Evolutionary conservation across 1,140 invertebrate genomes (phyloP).

Genomic region (Acromyrmex heyeri): DNA sequence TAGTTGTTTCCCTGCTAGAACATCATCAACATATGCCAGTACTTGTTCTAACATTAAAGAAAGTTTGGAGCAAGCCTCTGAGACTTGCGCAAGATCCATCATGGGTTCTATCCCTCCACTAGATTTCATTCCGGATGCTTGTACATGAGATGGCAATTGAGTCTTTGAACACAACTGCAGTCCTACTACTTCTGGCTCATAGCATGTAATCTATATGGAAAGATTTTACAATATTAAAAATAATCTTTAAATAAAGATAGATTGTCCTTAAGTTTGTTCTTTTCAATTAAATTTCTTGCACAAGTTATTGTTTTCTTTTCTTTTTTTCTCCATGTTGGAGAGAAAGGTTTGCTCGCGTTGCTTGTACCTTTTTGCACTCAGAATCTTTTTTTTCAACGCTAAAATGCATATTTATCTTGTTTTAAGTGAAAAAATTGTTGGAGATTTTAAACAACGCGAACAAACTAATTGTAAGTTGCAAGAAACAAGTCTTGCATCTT

Average conservation of each 20-base stretch:
- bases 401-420: no score
- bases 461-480: no score
- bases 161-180: slow-evolving; percentile 93
- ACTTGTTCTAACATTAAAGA: slow-evolving; percentile 93
- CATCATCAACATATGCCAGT: slow-evolving; percentile 95
- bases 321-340: no score
- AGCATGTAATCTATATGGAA: slow-evolving; percentile 89
- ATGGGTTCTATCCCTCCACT: slow-evolving; percentile 91
- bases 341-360: no score
- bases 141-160: slow-evolving; percentile 81
- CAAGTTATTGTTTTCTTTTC: no score
- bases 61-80: slow-evolving; percentile 93
- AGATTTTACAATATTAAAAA: slow-evolving; percentile 2
- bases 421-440: no score
- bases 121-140: slow-evolving; percentile 77
- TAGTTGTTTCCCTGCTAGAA: slow-evolving; percentile 90
- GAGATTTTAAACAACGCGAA: no score
- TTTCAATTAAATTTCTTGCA: no score
- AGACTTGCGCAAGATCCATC: slow-evolving; percentile 95
- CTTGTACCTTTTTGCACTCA: no score
- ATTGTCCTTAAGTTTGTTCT: no score
- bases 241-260: not conserved
- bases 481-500: no score
- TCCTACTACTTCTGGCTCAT: slow-evolving; percentile 96
- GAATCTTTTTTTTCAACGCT: no score